phyloP scores from a whole-genome alignment of 2,113 vertebrate genomes.

The Nyctereutes procyonoides region DNA sequence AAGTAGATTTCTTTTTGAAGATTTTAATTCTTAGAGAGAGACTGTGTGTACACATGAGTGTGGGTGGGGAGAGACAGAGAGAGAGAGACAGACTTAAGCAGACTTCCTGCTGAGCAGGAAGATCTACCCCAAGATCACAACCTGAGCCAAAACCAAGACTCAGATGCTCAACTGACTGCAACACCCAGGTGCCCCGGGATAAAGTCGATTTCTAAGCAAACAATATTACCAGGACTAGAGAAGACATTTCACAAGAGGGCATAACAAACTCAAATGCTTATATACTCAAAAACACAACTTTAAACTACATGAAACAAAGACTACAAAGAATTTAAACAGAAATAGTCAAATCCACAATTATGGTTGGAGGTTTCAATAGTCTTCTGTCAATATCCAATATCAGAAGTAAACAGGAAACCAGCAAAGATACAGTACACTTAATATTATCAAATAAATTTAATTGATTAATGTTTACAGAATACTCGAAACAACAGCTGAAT shows the following conservation, averaged over 20 bases:
- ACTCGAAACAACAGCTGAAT: background rate
- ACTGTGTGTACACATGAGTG: background rate
- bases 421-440: background rate
- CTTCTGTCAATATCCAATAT: background rate
- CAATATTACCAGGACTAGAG: background rate
- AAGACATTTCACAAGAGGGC: background rate
- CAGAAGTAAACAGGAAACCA: background rate
- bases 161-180: background rate
- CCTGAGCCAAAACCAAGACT: background rate
- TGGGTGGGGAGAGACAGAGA: background rate
- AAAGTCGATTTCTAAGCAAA: conserved; percentile 32
- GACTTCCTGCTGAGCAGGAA: background rate
- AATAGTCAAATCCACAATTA: conserved; percentile 6
- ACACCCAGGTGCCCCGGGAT: background rate
- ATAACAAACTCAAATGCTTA: background rate
- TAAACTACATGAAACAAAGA: conserved; percentile 25
- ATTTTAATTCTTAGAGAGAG: background rate
- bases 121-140: background rate
- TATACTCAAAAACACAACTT: background rate
- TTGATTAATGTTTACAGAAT: background rate
- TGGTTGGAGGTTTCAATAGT: background rate
- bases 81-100: background rate
- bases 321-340: background rate
- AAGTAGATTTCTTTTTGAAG: background rate
- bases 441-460: background rate